Evolutionary conservation across 1,140 invertebrate genomes (phyloP), one percentile per base, ranked within the genome.

Genomic region (Drosophila dunni): DNA sequence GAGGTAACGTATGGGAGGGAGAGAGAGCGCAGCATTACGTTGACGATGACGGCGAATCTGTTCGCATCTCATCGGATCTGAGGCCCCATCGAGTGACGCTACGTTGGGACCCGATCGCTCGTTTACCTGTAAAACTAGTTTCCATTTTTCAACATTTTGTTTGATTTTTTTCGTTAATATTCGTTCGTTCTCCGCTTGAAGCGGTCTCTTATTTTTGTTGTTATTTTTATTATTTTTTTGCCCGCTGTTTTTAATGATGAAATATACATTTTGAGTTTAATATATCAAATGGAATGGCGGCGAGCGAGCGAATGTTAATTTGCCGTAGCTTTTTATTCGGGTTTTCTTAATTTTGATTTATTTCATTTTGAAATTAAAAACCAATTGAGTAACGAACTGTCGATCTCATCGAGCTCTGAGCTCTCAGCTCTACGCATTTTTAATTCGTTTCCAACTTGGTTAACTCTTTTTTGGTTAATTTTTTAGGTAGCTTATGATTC

Each of bases 211-310:
- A 62, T 66, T 50, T 45, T 60, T 46, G 7, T 44, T 44, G 13
- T 11, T 56, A n/a, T 53, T 42, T 64, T 44, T 53, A 20, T 50
- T 74, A 70, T 44, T 65, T 74, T 66, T 81, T 75, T 88, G 45
- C 75, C 74, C 62, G 67, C 75, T 68, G 75, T 77, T 70, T 86
- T 89, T 89, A 89, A 89, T 89, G 84, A 89, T 89, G 84, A 89
- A 89, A 89, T 89, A 89, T 89, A 85, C 84, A 90, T 88, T 89
- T 89, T 89, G 84, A 89, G 85, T 89, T 89, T 89, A 89, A 89
- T 89, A 89, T 90, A 89, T 89, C 84, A 89, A 89, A 81, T 64
- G 69, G 72, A 86, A 82, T 88, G 82, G 83, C 84, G 66, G 62
- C 50, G 50, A 64, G 34, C 50, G 15, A 36, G 53, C 80, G 78